phyloP scores from a whole-genome alignment of 2,888 invertebrate genomes.

The Drosophila aldrichi region DNA sequence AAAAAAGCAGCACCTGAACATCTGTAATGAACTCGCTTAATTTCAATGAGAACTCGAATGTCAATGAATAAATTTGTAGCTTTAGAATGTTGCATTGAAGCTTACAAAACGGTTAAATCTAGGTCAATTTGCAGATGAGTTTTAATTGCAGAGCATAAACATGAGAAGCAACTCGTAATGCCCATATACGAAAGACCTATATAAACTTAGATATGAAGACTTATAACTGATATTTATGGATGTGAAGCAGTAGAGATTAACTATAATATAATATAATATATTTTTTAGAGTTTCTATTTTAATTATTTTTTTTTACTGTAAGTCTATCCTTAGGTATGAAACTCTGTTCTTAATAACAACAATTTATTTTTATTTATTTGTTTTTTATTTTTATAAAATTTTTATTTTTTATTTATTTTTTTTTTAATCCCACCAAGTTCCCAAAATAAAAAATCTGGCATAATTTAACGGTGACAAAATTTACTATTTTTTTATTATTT shows the following conservation, averaged over 20 bases:
- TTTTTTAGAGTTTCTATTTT: background rate
- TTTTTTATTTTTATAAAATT: no score
- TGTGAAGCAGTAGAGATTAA: background rate
- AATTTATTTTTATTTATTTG: background rate
- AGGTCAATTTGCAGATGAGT: slow-evolving; percentile 2
- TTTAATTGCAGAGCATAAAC: background rate
- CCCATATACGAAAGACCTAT: background rate
- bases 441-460: slow-evolving; percentile 10
- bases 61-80: slow-evolving; percentile 15
- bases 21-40: slow-evolving; percentile 23
- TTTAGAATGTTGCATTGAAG: slow-evolving; percentile 34
- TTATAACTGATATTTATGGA: background rate
- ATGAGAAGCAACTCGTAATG: background rate
- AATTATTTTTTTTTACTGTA: no score
- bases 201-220: no score
- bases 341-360: no score
- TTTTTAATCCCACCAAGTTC: background rate
- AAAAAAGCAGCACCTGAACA: background rate
- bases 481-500: slow-evolving; percentile 85
- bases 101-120: background rate
- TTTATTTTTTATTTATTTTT: background rate
- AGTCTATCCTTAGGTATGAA: no score
- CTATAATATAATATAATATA: no score
- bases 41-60: slow-evolving; percentile 49
- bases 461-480: slow-evolving; percentile 85